Base-by-base conservation (phyloP, 1,140 invertebrate species). In the Oryzaephilus surinamensis region DNA sequence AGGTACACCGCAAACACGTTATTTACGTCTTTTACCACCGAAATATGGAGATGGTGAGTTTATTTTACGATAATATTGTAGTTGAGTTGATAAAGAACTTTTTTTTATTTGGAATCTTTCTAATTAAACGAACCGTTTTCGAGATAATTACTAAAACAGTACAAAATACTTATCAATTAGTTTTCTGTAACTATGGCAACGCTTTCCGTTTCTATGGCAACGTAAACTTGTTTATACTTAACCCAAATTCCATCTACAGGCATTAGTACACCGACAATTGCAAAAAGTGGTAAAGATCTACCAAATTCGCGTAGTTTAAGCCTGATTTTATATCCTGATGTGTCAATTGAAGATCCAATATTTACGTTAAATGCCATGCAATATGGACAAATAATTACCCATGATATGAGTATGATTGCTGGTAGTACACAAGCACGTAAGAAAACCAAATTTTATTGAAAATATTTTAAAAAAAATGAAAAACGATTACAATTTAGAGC, bases 351-450 rank as follows among this genome's bases (percentile, higher is more conserved):
- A 15, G 82, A 88, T 60, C 75, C 69, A 0, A 61, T 74, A 29
- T 85, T 75, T 66, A 83, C 79, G 2, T 60, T 89, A 2, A 74
- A 73, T n/a, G 72, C 83, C 12, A 88, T 89, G 77, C 83, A 89
- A 45, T 90, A 79, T 73, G 86, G 85, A 6, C 87, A 91, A 61
- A 81, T 91, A 33, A 78, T 91, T 15, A 85, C 84, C 4, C 86
- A 91, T 57, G 86, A 92, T 52, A 84, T 89, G 79, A 81, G 76
- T 29, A 67, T 84, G 60, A 74, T 79, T 26, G 77, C 77, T 38
- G 78, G 77, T 16, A 64, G 59, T 18, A 78, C 80, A 4, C 81
- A 84, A 61, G 73, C 76, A 14, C 78, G 82, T 84, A 69, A 72
- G 76, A 70, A 56, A 32, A 16, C 6, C 2, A 35, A 35, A 20